phyloP scores from a whole-genome alignment of 2,797 vertebrate species.

The Chelon labrosus region DNA sequence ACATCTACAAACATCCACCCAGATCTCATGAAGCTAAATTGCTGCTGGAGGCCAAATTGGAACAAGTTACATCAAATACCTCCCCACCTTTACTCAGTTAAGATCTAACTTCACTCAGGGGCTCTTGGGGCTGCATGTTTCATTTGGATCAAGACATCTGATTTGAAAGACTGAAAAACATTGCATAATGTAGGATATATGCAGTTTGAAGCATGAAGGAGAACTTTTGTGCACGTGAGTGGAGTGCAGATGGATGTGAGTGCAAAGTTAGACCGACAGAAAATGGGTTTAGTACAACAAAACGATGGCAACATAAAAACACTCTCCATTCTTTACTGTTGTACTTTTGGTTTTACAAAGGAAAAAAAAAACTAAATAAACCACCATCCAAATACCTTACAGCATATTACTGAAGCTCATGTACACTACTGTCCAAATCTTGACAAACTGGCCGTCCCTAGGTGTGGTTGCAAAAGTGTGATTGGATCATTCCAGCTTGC shows the following conservation, averaged over 20 bases:
- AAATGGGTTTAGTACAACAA: slow-evolving; percentile 32
- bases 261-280: background rate
- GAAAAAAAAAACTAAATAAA: background rate
- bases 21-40: slow-evolving; percentile 33
- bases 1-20: slow-evolving; percentile 13
- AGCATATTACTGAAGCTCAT: background rate
- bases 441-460: background rate
- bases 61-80: slow-evolving; percentile 32
- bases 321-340: background rate
- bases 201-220: slow-evolving; percentile 27
- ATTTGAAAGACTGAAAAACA: slow-evolving; percentile 49
- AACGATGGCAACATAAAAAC: background rate
- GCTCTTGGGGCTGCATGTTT: slow-evolving; percentile 48
- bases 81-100: slow-evolving; percentile 18
- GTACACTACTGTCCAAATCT: background rate
- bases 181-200: slow-evolving; percentile 35
- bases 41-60: slow-evolving; percentile 49
- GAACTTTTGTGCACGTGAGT: slow-evolving; percentile 18
- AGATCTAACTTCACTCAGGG: slow-evolving; percentile 45
- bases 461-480: background rate
- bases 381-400: background rate
- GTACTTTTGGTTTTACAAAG: slow-evolving; percentile 2
- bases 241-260: slow-evolving; percentile 29
- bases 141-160: slow-evolving; percentile 31
- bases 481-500: slow-evolving; percentile 27